Evolutionary conservation across 1,140 invertebrate species (phyloP).

Genomic region (Seison nebaliae): DNA sequence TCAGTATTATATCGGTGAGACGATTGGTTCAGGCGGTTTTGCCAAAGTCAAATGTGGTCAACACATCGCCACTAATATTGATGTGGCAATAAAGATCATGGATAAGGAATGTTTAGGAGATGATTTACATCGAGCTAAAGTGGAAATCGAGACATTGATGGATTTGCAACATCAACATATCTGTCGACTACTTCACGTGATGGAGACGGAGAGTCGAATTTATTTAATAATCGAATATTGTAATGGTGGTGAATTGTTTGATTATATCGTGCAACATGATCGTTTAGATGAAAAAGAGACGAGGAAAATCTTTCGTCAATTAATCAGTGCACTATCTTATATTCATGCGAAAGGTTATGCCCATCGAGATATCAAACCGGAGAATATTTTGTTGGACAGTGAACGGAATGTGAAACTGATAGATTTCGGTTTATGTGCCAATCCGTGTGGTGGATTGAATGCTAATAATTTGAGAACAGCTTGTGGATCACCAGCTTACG

Average conservation of each 20-base stretch:
- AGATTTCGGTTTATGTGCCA: conserved; percentile 63
- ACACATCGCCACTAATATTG: conserved; percentile 46
- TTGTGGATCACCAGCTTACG: conserved; percentile 54
- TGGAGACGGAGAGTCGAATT: conserved; percentile 40
- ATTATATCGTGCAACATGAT: conserved; percentile 50
- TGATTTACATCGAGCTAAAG: conserved; percentile 45
- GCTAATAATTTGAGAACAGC: conserved; percentile 39
- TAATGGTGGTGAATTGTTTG: conserved; percentile 52
- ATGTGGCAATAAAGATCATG: conserved; percentile 62
- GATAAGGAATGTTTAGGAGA: conserved; percentile 44
- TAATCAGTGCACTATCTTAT: conserved; percentile 47
- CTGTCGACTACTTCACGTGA: conserved; percentile 51
- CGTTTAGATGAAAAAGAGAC: conserved; percentile 42
- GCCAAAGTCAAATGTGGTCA: conserved; percentile 51
- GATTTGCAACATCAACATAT: conserved; percentile 50
- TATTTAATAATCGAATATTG: conserved; percentile 47
- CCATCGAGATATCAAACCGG: conserved; percentile 54
- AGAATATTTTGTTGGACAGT: conserved; percentile 52
- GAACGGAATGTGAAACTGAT: conserved; percentile 52
- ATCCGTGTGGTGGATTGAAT: conserved; percentile 39
- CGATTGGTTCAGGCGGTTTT: conserved; percentile 36
- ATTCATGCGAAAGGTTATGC: conserved; percentile 46
- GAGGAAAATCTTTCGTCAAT: conserved; percentile 44
- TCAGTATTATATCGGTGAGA: no score
- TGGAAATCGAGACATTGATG: conserved; percentile 54